phyloP scores from a whole-genome alignment of 2,888 invertebrate genomes.

The Euproctis similis region DNA sequence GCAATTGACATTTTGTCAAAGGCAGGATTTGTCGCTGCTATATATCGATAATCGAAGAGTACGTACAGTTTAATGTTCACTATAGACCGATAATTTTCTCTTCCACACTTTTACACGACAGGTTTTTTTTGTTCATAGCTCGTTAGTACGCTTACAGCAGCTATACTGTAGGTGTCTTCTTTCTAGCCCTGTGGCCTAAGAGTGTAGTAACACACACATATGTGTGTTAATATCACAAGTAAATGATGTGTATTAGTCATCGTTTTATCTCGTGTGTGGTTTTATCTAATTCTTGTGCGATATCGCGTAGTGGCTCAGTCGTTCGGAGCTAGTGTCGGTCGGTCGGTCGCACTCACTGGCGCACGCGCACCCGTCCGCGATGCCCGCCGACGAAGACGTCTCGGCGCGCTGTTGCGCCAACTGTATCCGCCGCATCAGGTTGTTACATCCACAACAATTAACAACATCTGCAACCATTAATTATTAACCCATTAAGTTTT shows the following conservation, averaged over 20 bases:
- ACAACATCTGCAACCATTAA: too few relatives aligned
- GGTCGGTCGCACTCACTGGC: slow-evolving; percentile 20
- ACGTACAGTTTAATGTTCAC: too few relatives aligned
- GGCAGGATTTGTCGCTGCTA: too few relatives aligned
- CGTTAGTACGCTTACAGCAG: too few relatives aligned
- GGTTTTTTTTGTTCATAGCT: too few relatives aligned
- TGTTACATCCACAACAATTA: slow-evolving; percentile 5
- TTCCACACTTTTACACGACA: too few relatives aligned
- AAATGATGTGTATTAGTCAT: slow-evolving; percentile 44
- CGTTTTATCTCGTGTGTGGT: slow-evolving; percentile 42
- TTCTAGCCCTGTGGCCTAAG: too few relatives aligned
- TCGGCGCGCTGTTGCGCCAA: slow-evolving; percentile 24
- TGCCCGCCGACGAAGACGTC: slow-evolving; percentile 26
- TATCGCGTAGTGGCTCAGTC: slow-evolving; percentile 24
- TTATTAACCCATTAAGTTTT: too few relatives aligned
- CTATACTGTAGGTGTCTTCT: too few relatives aligned
- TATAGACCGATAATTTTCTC: too few relatives aligned
- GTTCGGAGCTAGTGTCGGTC: slow-evolving; percentile 25
- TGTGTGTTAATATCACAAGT: slow-evolving; percentile 19
- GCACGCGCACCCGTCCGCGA: slow-evolving; percentile 21
- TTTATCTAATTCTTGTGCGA: slow-evolving; percentile 44
- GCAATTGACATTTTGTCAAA: too few relatives aligned
- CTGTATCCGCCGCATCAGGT: slow-evolving; percentile 35
- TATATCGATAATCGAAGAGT: too few relatives aligned
- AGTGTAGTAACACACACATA: slow-evolving; percentile 19